phyloP scores from a whole-genome alignment of 2,888 invertebrate genomes.

The Conomelus anceps region DNA sequence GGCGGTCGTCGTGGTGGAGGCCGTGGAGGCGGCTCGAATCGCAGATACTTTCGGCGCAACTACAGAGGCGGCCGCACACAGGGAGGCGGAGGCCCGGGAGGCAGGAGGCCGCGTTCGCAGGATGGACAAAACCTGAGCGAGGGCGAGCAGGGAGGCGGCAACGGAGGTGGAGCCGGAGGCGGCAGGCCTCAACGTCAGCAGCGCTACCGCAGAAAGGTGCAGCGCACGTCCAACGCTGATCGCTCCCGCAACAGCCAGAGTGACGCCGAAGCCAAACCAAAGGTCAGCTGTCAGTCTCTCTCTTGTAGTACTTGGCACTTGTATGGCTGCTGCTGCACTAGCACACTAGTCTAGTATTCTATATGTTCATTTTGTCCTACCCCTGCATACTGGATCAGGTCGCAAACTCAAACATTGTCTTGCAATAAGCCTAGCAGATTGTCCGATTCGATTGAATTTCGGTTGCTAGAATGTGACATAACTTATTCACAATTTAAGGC shows the following conservation, averaged over 20 bases:
- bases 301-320: neutral
- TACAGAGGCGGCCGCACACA: conserved; percentile 60
- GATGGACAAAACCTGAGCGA: conserved; percentile 42
- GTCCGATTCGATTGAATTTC: too few relatives aligned
- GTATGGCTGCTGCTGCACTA: conserved; percentile 8
- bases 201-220: conserved; percentile 44
- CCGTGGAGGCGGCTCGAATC: conserved; percentile 46
- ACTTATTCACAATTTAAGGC: too few relatives aligned
- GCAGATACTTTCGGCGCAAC: conserved; percentile 49
- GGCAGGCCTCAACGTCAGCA: conserved; percentile 43
- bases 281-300: conserved; percentile 27
- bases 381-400: too few relatives aligned
- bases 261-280: conserved; percentile 34
- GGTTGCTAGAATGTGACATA: too few relatives aligned
- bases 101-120: conserved; percentile 47
- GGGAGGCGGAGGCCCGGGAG: conserved; percentile 46
- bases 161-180: conserved; percentile 42
- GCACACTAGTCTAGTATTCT: conserved; percentile 18
- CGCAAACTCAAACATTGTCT: too few relatives aligned
- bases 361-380: too few relatives aligned
- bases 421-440: too few relatives aligned
- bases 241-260: conserved; percentile 34
- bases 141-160: conserved; percentile 39
- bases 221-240: conserved; percentile 31
- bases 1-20: conserved; percentile 34